phyloP scores from a whole-genome alignment of 1,140 invertebrate species.

The Heterodera schachtii region DNA sequence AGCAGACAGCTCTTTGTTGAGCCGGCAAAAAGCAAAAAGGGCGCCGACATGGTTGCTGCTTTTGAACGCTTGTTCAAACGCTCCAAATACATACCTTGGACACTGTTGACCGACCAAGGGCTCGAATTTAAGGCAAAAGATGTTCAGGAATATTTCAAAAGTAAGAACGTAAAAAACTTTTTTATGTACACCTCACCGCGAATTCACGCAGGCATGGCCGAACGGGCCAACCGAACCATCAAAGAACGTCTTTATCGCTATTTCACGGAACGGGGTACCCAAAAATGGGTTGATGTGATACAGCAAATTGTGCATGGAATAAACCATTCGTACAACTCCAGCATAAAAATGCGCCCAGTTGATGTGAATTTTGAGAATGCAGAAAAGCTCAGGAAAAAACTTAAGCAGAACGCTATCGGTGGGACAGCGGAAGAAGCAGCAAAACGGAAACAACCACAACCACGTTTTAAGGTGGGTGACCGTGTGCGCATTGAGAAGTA shows the following conservation, averaged over 20 bases:
- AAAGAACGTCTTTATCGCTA: too few species aligned
- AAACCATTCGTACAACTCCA: conserved; percentile 39
- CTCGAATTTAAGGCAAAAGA: too few species aligned
- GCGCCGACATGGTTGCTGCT: too few species aligned
- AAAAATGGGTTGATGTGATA: conserved; percentile 42
- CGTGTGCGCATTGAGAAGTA: neutral
- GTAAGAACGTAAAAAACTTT: too few species aligned
- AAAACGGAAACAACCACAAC: neutral
- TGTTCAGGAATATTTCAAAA: too few species aligned
- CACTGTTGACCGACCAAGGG: too few species aligned
- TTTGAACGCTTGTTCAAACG: too few species aligned
- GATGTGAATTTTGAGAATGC: conserved; percentile 21
- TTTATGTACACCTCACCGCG: conserved; percentile 28
- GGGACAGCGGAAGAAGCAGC: too few species aligned
- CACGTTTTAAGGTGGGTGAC: conserved; percentile 21
- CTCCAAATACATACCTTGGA: too few species aligned
- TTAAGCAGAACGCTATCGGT: neutral
- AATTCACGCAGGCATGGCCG: conserved; percentile 38
- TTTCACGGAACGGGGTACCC: conserved; percentile 44
- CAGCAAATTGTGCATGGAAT: conserved; percentile 41
- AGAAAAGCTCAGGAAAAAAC: neutral
- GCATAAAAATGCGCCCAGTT: conserved; percentile 26
- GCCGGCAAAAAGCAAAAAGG: too few species aligned
- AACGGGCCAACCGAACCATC: too few species aligned
- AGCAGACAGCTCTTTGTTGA: too few species aligned